Evolutionary conservation across 2,113 vertebrate species (phyloP), one percentile per base, ranked within the genome.

Genomic region (Numenius arquata): DNA sequence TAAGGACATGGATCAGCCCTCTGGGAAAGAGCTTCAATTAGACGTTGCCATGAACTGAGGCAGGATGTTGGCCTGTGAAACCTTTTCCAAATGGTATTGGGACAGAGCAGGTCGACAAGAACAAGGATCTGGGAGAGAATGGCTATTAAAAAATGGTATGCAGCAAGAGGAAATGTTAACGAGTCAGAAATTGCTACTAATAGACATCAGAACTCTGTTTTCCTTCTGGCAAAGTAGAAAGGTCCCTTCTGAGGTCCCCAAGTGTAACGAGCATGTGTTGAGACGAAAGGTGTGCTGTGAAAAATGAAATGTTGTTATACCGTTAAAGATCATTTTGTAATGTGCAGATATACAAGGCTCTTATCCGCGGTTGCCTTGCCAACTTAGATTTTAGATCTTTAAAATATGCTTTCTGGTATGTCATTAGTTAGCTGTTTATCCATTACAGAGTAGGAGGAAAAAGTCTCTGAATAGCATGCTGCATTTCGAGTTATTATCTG

Each of bases 291-390:
- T 59, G 75, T 34, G 32, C 26, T 53, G 55, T 22, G 45, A 38
- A 66, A 48, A 82, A 47, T 0, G 0, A 70, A 36, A 53, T 18
- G 23, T 14, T 5, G 16, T 65, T 23, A 36, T 1, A 14, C 8
- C 20, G 6, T 20, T 67, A 14, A 45, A 59, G 50, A 68, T 27
- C 3, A 12, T 59, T 75, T 43, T 43, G 68, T 36, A 43, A 48
- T 0, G 0, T 15, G 11, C 62, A 50, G 29, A 45, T 2, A 21
- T 5, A 63, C 15, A 27, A 14, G 65, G 16, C 5, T 34, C 34
- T 59, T 32, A 32, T 7, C 32, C 34, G 40, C 40, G 43, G 20
- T 12, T 75, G 73, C 94, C 56, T 91, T 82, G 71, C 23, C 78
- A 82, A 4, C 71, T 36, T 43, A 22, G 73, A 67, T 36, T 89